These are phyloP conservation scores for Geotrupes spiniger DNA, from an alignment of 2,888 invertebrate species.

Conservation along the genomic window DNA sequence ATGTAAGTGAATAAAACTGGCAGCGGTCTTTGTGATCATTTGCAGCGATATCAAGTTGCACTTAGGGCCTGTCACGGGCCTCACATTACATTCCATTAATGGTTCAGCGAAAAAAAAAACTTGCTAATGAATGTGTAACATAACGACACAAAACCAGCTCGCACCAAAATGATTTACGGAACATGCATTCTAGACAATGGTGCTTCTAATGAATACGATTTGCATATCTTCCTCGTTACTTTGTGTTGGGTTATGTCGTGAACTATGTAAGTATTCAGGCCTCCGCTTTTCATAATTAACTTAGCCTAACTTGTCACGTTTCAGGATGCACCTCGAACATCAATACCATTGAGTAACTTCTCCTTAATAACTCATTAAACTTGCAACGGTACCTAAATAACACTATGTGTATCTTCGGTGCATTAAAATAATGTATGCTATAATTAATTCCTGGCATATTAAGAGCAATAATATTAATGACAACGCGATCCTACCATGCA, in stretches of 20 bases:
- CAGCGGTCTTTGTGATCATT: no score
- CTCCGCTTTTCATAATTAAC: conserved; percentile 39
- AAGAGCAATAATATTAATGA: conserved; percentile 7
- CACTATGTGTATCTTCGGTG: neutral
- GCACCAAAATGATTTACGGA: conserved; percentile 35
- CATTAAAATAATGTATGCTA: neutral
- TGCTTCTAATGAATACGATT: conserved; percentile 38
- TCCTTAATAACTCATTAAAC: conserved; percentile 11
- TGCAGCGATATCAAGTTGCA: conserved; percentile 28
- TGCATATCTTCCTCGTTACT: conserved; percentile 42
- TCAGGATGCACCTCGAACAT: conserved; percentile 22
- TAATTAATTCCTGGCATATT: conserved; percentile 7
- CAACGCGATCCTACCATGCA: conserved; percentile 1
- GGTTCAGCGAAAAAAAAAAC: conserved; percentile 28
- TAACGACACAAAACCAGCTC: conserved; percentile 34
- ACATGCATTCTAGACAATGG: conserved; percentile 45
- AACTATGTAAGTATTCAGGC: conserved; percentile 36
- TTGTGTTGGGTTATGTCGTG: conserved; percentile 42
- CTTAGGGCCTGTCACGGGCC: conserved; percentile 27
- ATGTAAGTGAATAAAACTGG: no score
- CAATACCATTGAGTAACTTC: conserved; percentile 7
- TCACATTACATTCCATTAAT: conserved; percentile 33
- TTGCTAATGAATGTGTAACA: conserved; percentile 38
- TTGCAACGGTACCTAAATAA: conserved; percentile 4
- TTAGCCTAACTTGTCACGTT: conserved; percentile 35